These are phyloP conservation scores for Panzeria rudis DNA, from an alignment of 2,888 invertebrate genomes.

Conservation along the genomic window DNA sequence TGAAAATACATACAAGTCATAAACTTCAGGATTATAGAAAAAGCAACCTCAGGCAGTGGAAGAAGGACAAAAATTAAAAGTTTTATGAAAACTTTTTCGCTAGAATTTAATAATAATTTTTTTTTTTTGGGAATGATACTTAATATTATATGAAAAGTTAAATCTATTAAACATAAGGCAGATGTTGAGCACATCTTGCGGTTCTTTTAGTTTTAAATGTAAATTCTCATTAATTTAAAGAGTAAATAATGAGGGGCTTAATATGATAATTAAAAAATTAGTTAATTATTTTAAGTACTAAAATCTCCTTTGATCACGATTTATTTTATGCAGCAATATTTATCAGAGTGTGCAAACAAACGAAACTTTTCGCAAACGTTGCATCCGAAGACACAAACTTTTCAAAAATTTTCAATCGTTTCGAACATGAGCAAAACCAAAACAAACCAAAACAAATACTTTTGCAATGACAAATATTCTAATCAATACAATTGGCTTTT, in stretches of 20 bases:
- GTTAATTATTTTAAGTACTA: too few relatives aligned
- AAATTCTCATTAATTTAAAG: not conserved
- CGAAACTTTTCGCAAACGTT: too few relatives aligned
- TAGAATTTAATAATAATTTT: conserved; percentile 21
- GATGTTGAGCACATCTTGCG: not conserved
- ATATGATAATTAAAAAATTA: too few relatives aligned
- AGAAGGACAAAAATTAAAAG: not conserved
- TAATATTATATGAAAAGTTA: not conserved
- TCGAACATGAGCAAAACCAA: too few relatives aligned
- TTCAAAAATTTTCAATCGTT: too few relatives aligned
- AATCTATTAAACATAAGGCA: conserved; percentile 6
- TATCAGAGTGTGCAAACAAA: too few relatives aligned
- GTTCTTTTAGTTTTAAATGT: not conserved
- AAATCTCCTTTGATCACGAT: not conserved
- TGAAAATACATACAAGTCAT: conserved; percentile 28
- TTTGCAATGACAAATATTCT: too few relatives aligned
- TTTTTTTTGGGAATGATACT: not conserved
- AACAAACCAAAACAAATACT: too few relatives aligned
- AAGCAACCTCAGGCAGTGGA: conserved; percentile 9
- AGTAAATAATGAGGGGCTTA: not conserved
- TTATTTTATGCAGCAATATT: too few relatives aligned
- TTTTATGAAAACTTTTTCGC: not conserved
- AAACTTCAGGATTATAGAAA: conserved; percentile 56
- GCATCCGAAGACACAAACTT: too few relatives aligned
- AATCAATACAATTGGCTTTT: too few relatives aligned